These are phyloP conservation scores for Lasioglossum pauxillum DNA, from an alignment of 2,888 invertebrate species.

Conservation along the genomic window DNA sequence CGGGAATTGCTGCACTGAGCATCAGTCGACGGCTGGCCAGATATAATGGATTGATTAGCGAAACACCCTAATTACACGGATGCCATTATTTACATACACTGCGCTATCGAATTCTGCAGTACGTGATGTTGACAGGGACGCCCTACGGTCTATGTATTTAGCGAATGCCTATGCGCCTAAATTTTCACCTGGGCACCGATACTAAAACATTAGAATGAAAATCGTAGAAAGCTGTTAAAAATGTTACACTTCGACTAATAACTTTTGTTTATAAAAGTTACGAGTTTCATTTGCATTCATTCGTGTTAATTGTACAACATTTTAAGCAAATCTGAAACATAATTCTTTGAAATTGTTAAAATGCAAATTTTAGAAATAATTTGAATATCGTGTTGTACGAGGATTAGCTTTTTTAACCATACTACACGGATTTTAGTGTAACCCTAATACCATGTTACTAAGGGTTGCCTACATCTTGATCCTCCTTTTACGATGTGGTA, in stretches of 20 bases:
- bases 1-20: constrained; percentile 18
- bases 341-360: not conserved
- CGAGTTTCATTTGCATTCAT: too few relatives aligned
- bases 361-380: not conserved
- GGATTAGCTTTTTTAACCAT: not conserved
- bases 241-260: not conserved
- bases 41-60: constrained; percentile 23
- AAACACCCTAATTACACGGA: constrained; percentile 12
- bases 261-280: not conserved
- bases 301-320: too few relatives aligned
- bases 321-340: not conserved
- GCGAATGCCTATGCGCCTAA: not conserved
- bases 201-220: not conserved
- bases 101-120: not conserved
- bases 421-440: not conserved
- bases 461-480: not conserved
- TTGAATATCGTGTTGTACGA: not conserved
- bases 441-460: not conserved
- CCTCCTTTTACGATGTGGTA: not conserved
- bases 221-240: not conserved
- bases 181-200: not conserved
- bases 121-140: not conserved
- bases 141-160: not conserved
- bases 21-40: constrained; percentile 5
- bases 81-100: constrained; percentile 26